phyloP scores from a whole-genome alignment of 2,113 vertebrate species.

The Leptobrachium leishanense region DNA sequence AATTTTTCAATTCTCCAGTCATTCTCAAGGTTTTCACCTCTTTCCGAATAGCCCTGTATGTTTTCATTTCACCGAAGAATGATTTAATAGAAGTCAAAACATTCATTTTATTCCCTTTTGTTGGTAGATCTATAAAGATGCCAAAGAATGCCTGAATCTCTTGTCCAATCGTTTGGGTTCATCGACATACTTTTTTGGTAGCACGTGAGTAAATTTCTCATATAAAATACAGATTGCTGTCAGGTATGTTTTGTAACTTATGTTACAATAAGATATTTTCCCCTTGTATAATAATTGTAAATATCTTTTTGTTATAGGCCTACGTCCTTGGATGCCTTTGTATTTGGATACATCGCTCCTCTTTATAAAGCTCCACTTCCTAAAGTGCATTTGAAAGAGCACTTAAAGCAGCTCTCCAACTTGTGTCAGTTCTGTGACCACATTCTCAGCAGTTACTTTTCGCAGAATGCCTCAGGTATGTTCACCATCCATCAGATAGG shows the following conservation, averaged over 20 bases:
- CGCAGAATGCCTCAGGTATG: conserved; percentile 73
- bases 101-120: conserved; percentile 47
- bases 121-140: conserved; percentile 92
- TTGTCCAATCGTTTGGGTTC: conserved; percentile 89
- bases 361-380: conserved; percentile 86
- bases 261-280: too few relatives aligned
- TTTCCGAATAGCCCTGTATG: too few relatives aligned
- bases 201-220: conserved; percentile 74
- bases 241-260: too few relatives aligned
- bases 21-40: too few relatives aligned
- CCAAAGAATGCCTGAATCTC: conserved; percentile 95
- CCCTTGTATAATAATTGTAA: too few relatives aligned
- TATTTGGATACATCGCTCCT: conserved; percentile 91
- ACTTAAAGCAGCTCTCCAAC: conserved; percentile 89
- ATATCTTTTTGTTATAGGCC: conserved; percentile 69
- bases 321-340: conserved; percentile 91
- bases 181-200: conserved; percentile 90
- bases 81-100: too few relatives aligned
- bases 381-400: conserved; percentile 85
- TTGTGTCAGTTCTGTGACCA: conserved; percentile 87
- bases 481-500: too few relatives aligned
- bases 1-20: too few relatives aligned
- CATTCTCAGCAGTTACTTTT: conserved; percentile 84
- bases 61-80: too few relatives aligned
- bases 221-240: too few relatives aligned